These are phyloP conservation scores for Thymelicus lineola DNA, from an alignment of 2,888 invertebrate species.

Conservation along the genomic window DNA sequence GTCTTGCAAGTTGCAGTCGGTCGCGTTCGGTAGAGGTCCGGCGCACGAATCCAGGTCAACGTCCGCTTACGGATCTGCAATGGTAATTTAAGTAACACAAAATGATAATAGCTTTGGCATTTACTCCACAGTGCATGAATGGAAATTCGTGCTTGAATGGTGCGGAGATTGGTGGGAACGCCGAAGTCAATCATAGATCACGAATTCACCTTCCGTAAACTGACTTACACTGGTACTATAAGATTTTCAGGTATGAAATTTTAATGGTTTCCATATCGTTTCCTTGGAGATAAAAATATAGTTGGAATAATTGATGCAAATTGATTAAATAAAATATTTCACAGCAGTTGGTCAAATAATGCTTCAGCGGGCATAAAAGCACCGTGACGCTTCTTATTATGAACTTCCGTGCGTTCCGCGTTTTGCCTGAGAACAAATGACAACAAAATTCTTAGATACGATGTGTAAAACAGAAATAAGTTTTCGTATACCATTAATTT, in stretches of 20 bases:
- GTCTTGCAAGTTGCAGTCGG: conserved; percentile 20
- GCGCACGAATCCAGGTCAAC: conserved; percentile 59
- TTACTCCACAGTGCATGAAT: conserved; percentile 52
- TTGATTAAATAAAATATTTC: not conserved
- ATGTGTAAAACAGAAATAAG: too few species aligned
- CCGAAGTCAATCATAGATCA: conserved; percentile 66
- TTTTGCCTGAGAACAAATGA: conserved; percentile 61
- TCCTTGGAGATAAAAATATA: not conserved
- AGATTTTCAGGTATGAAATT: too few species aligned
- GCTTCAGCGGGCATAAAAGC: conserved; percentile 22
- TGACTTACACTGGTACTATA: conserved; percentile 13
- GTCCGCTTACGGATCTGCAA: conserved; percentile 66
- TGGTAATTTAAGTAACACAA: conserved; percentile 60
- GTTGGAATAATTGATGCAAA: not conserved
- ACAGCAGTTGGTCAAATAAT: conserved; percentile 9
- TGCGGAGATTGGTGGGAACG: conserved; percentile 44
- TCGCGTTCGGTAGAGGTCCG: conserved; percentile 41
- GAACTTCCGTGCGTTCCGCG: conserved; percentile 63
- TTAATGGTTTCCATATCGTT: not conserved
- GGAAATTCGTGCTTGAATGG: conserved; percentile 61
- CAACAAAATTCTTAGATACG: not conserved
- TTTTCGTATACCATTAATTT: too few species aligned
- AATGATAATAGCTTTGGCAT: conserved; percentile 66
- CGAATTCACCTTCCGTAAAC: conserved; percentile 48
- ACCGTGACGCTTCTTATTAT: conserved; percentile 25